These are phyloP conservation scores for Argyresthia goedartella DNA, from an alignment of 2,888 invertebrate genomes.

Conservation along the genomic window DNA sequence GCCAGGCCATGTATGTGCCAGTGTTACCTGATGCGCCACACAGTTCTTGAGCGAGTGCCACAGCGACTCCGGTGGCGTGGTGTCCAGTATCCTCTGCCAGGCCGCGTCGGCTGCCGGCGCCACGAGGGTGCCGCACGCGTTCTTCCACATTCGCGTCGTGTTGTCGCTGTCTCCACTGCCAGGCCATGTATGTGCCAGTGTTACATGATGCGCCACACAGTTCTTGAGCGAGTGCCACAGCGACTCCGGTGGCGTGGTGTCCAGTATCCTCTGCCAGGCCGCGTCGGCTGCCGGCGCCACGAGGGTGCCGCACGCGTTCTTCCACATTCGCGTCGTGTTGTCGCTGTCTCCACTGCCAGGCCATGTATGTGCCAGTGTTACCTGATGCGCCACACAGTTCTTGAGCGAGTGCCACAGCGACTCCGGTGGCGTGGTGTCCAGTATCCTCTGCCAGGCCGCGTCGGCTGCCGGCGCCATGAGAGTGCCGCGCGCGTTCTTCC, in stretches of 20 bases:
- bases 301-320: constrained; percentile 39
- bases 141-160: constrained; percentile 43
- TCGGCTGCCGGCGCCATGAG: constrained; percentile 37
- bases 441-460: constrained; percentile 42
- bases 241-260: constrained; percentile 34
- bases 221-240: constrained; percentile 55
- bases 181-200: too few species aligned
- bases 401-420: constrained; percentile 50
- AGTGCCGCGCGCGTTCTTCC: constrained; percentile 43
- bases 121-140: constrained; percentile 39
- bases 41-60: constrained; percentile 60
- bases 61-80: constrained; percentile 36
- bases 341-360: too few species aligned
- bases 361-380: too few species aligned
- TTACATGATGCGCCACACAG: constrained; percentile 59
- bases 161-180: too few species aligned
- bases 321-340: constrained; percentile 42
- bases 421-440: constrained; percentile 35
- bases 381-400: constrained; percentile 59
- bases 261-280: constrained; percentile 41
- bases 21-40: constrained; percentile 58
- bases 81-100: constrained; percentile 38
- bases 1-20: too few species aligned
- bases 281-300: constrained; percentile 35
- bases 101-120: constrained; percentile 38